Conservation (phyloP, 2,113 vertebrate genomes). For the Corapipo altera region DNA sequence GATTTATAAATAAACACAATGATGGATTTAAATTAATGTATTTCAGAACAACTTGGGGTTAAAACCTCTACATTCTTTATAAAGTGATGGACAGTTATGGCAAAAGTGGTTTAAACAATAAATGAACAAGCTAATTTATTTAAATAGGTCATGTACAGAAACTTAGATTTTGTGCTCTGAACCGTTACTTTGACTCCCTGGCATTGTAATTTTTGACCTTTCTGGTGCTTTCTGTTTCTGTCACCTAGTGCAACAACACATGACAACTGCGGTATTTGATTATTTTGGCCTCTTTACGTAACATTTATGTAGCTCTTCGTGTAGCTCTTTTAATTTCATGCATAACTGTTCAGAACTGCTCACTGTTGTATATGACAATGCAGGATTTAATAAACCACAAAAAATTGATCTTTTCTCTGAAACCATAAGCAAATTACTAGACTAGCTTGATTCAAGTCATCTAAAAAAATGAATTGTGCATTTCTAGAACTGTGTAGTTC, state of each 20-base stretch:
- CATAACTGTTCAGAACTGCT: background rate
- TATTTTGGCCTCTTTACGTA: background rate
- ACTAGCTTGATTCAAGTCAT: background rate
- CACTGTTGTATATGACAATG: background rate
- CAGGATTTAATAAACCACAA: background rate
- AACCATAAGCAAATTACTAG: background rate
- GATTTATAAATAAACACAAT: background rate
- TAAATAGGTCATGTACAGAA: background rate
- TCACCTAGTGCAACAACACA: background rate
- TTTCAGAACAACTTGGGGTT: background rate
- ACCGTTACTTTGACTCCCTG: background rate
- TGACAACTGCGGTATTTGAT: background rate
- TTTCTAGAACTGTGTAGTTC: background rate
- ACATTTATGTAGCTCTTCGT: background rate
- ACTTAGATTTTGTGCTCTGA: background rate
- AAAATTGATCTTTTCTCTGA: background rate
- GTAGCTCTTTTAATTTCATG: background rate
- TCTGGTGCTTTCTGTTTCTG: background rate
- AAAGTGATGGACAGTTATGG: background rate
- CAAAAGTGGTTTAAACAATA: background rate
- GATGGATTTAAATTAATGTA: background rate
- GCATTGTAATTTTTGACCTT: background rate
- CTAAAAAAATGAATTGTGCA: background rate
- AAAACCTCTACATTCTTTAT: background rate
- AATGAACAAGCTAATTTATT: background rate